These are phyloP conservation scores for Chiridota heheva DNA, from an alignment of 35 echinoderm and acorn worm genomes.

Conservation along the genomic window DNA sequence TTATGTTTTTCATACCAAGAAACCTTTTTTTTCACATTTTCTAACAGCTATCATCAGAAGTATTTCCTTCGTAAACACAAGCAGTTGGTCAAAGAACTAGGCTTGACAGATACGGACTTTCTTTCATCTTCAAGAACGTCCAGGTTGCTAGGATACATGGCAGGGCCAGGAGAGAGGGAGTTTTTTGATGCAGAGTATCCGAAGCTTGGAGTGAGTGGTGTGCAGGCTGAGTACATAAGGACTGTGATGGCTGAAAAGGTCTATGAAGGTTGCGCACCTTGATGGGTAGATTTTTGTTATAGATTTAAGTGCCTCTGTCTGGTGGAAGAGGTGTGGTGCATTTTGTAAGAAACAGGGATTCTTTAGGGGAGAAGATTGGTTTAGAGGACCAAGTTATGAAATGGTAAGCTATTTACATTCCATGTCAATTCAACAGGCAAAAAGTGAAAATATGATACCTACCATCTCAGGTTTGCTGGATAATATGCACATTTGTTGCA, in stretches of 20 bases:
- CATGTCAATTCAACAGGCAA: too few species aligned
- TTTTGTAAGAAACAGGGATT: too few species aligned
- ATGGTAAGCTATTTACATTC: too few species aligned
- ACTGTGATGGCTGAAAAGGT: constrained; percentile 31
- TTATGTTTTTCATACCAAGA: too few species aligned
- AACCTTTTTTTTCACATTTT: too few species aligned
- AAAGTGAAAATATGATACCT: too few species aligned
- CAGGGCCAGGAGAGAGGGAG: constrained; percentile 55
- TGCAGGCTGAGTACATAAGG: constrained; percentile 42
- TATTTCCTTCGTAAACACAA: constrained; percentile 85
- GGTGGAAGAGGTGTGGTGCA: neutral
- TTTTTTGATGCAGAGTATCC: constrained; percentile 51
- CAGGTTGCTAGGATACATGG: constrained; percentile 74
- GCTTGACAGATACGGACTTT: constrained; percentile 59
- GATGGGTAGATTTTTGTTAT: too few species aligned
- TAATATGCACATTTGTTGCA: too few species aligned
- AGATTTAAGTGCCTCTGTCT: neutral
- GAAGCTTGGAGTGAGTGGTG: constrained; percentile 37
- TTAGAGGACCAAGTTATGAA: too few species aligned
- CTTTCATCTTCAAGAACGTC: constrained; percentile 50
- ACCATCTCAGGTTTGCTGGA: too few species aligned
- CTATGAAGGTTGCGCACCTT: constrained; percentile 35
- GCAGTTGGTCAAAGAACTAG: constrained; percentile 48
- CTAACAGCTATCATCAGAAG: constrained; percentile 89
- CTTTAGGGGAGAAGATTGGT: too few species aligned